Evolutionary conservation across 2,888 invertebrate species (phyloP).

Genomic region (Drosophila lacicola): DNA sequence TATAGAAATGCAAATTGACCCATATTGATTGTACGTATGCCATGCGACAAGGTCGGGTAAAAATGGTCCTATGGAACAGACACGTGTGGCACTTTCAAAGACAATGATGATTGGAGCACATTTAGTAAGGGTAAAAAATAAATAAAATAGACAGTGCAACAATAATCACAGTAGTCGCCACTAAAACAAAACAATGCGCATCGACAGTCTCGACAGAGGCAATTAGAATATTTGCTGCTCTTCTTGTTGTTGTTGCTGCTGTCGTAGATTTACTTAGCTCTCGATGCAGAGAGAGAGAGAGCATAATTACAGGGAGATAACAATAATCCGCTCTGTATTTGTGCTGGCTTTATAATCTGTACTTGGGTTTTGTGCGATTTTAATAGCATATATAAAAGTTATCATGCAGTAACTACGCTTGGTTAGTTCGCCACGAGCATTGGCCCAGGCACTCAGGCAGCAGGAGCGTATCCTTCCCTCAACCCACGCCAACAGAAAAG

Average conservation of each 20-base stretch:
- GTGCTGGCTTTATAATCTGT: slow-evolving; percentile 30
- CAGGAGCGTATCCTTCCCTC: too few species aligned
- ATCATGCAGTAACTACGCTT: slow-evolving; percentile 40
- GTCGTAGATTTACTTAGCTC: slow-evolving; percentile 11
- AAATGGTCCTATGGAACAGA: too few species aligned
- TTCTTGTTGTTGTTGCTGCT: slow-evolving; percentile 1
- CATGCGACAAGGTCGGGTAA: too few species aligned
- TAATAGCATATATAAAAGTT: slow-evolving; percentile 64
- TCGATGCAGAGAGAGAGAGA: slow-evolving; percentile 44
- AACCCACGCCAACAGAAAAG: slow-evolving; percentile 3
- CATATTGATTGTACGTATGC: too few species aligned
- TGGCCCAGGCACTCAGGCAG: slow-evolving; percentile 3
- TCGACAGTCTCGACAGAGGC: slow-evolving; percentile 25
- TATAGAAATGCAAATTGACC: too few species aligned
- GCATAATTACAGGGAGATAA: slow-evolving; percentile 66
- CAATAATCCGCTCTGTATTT: slow-evolving; percentile 33
- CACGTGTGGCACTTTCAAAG: neutral
- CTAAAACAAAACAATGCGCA: slow-evolving; percentile 35
- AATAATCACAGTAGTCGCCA: slow-evolving; percentile 27
- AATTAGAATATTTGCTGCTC: slow-evolving; percentile 19
- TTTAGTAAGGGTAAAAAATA: neutral
- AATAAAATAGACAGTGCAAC: slow-evolving; percentile 12
- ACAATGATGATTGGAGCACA: neutral
- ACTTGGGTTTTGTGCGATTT: slow-evolving; percentile 35
- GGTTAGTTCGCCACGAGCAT: slow-evolving; percentile 53